Conservation (phyloP, 2,888 invertebrate genomes). For the Ashinkailepas kermadecensis region DNA sequence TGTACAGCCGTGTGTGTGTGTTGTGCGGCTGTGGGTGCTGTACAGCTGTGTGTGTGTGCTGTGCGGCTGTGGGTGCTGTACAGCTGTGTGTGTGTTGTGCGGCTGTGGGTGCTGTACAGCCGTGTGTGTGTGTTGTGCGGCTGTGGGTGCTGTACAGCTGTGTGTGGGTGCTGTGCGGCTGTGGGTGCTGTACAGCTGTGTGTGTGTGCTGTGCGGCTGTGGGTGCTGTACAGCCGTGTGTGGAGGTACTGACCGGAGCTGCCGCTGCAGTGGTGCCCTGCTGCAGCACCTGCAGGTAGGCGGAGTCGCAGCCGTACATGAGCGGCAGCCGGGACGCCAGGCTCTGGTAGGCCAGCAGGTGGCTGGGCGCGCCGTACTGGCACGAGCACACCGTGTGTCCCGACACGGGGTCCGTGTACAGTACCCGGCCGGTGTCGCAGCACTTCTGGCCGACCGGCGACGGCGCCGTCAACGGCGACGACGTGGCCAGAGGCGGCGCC, state of each 20-base stretch:
- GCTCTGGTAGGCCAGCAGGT: constrained; percentile 16
- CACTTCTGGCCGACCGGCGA: constrained; percentile 37
- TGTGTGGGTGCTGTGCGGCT: too few species aligned
- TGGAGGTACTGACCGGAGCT: background rate
- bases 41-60: too few species aligned
- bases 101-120: too few species aligned
- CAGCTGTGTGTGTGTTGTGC: too few species aligned
- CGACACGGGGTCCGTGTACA: constrained; percentile 11
- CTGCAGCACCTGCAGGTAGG: constrained; percentile 23
- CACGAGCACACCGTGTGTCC: constrained; percentile 20
- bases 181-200: too few species aligned
- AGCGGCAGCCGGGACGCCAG: constrained; percentile 9
- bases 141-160: too few species aligned
- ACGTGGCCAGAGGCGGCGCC: constrained; percentile 10
- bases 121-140: too few species aligned
- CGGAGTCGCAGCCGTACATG: constrained; percentile 15
- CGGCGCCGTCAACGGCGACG: background rate
- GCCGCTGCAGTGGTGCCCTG: background rate
- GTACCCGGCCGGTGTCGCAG: constrained; percentile 7
- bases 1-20: too few species aligned
- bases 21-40: too few species aligned
- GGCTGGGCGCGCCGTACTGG: constrained; percentile 52
- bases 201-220: too few species aligned
- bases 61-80: too few species aligned
- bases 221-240: too few species aligned